Base-by-base conservation (phyloP, 1,140 invertebrate species). In the Lethrus apterus region DNA sequence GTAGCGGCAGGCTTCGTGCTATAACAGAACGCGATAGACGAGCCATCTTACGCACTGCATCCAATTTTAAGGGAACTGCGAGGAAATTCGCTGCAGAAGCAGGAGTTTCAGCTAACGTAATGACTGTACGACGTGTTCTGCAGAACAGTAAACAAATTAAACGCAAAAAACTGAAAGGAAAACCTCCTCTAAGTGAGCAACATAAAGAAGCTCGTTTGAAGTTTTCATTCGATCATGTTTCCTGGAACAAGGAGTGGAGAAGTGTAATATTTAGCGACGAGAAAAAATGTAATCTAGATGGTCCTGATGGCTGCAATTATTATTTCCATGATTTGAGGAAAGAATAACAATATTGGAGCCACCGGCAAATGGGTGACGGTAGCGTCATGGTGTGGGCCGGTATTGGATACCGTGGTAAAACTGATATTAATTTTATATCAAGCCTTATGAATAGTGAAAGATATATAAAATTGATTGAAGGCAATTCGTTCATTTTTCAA, bases 311-410 rank as follows among this genome's bases (percentile, higher is more conserved):
- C 3, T 67, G 64, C 52, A 59, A 62, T 30, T 63, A 62, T 30
- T 67, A 68, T 44, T 67, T 59, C 38, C 66, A 67, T 50, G 66
- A 66, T 56, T 54, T 68, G 46, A 55, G 64, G 44, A 68, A 67
- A 35, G 64, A 67, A 34, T 24, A 49, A 34, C 21, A 23, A 26
- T 21, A 36, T 23, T n/a, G 33, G 19, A 29, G 38, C 30, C 47
- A 23, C 11, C 21, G 19, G 13, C 47, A 44, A 11, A 35, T 11
- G 17, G 17, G 31, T 2, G 23, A 18, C 20, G 34, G 14, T 21
- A 20, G 15, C 15, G 24, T 47, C 19, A 31, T 36, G 45, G 35
- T 47, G 20, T 44, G 20, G 44, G 36, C 17, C 2, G 33, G 15
- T n/a, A 47, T 38, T 24, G 13, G 31, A 11, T 36, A 29, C 31